Percentiles rank a stretch among this genome's conserved stretches.
These are phyloP conservation scores for Mola mola DNA, from an alignment of 2,113 vertebrate genomes.

Conservation along the genomic window DNA sequence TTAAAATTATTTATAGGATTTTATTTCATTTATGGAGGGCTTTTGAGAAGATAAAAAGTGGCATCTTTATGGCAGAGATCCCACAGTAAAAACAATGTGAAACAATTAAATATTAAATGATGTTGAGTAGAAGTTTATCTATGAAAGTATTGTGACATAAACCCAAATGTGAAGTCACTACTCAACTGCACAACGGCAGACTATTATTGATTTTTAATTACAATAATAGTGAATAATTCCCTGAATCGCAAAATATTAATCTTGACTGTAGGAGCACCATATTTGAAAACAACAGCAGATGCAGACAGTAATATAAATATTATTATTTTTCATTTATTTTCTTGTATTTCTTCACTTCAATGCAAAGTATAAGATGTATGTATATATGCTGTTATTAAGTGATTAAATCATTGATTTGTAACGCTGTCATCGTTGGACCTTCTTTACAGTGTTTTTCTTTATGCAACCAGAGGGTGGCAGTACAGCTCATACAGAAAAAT, in stretches of 20 bases:
- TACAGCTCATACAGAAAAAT: background rate
- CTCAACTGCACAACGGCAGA: background rate
- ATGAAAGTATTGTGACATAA: constrained; percentile 1
- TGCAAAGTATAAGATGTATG: constrained; percentile 30
- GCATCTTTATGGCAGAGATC: too few species aligned
- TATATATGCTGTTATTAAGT: constrained; percentile 40
- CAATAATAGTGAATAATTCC: background rate
- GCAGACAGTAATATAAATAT: constrained; percentile 27
- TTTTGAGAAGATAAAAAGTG: too few species aligned
- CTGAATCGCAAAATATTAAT: constrained; percentile 2
- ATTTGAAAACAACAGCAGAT: constrained; percentile 17
- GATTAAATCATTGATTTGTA: constrained; percentile 55
- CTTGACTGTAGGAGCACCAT: constrained; percentile 12
- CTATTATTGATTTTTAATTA: too few species aligned
- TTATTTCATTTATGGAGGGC: too few species aligned
- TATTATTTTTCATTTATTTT: constrained; percentile 35
- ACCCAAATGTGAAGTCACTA: too few species aligned
- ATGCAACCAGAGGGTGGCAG: constrained; percentile 31
- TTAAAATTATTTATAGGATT: too few species aligned
- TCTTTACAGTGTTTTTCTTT: background rate
- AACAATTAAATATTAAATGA: background rate
- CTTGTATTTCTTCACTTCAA: constrained; percentile 33
- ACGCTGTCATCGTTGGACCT: constrained; percentile 2
- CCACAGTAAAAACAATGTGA: too few species aligned
- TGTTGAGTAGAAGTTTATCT: background rate